These are phyloP conservation scores for Tipula lateralis DNA, from an alignment of 2,888 invertebrate species.

Conservation along the genomic window DNA sequence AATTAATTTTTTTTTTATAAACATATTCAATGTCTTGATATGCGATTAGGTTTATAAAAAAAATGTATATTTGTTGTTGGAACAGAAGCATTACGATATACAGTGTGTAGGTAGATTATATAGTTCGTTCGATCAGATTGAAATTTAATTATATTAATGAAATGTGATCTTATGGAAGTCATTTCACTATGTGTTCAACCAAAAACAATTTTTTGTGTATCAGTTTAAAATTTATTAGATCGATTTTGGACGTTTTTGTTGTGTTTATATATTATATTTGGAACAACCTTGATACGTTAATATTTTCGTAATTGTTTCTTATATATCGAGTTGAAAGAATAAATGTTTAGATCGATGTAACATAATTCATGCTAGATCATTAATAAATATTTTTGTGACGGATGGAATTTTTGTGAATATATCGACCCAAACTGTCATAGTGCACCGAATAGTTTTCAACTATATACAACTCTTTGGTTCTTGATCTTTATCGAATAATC, in stretches of 20 bases:
- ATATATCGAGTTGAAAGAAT: neutral
- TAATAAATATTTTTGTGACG: neutral
- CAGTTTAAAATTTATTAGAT: neutral
- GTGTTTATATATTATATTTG: neutral
- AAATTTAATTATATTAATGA: conserved; percentile 19
- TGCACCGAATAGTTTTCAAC: too few relatives aligned
- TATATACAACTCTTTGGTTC: too few relatives aligned
- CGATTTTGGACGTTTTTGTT: neutral
- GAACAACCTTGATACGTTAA: neutral
- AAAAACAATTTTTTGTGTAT: neutral
- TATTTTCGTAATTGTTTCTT: neutral
- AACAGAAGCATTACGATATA: conserved; percentile 11
- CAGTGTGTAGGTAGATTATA: neutral
- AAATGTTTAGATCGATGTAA: neutral
- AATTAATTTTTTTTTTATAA: neutral
- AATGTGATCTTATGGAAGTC: conserved; percentile 19
- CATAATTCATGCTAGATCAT: neutral
- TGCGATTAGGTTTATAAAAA: neutral
- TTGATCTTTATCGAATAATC: too few relatives aligned
- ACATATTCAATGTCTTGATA: conserved; percentile 12
- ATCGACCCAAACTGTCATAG: neutral
- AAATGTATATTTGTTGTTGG: neutral
- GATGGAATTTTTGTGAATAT: neutral
- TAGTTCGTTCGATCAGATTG: neutral
- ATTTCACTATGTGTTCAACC: conserved; percentile 1